These are phyloP conservation scores for Nematolebias whitei DNA, from an alignment of 2,113 vertebrate genomes.

Conservation along the genomic window DNA sequence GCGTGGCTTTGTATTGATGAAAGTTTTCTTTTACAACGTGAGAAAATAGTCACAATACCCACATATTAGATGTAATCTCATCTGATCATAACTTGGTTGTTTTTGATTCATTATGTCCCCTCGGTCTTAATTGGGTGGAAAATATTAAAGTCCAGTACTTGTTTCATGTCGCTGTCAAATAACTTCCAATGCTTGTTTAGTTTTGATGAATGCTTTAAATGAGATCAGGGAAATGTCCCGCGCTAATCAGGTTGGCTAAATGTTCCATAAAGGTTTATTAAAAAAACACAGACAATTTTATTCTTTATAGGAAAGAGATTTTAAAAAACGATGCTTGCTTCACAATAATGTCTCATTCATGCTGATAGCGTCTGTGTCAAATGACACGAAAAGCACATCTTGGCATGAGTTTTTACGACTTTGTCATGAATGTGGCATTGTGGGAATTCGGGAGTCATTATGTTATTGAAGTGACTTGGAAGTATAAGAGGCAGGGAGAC, in stretches of 20 bases:
- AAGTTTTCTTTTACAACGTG: no score
- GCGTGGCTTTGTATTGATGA: no score
- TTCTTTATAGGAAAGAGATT: constrained; percentile 18
- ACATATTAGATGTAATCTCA: constrained; percentile 19
- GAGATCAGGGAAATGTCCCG: constrained; percentile 44
- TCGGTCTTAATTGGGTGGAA: constrained; percentile 50
- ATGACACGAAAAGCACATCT: constrained; percentile 15
- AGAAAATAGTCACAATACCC: constrained; percentile 6
- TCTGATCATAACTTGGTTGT: constrained; percentile 4
- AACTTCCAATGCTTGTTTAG: constrained; percentile 54
- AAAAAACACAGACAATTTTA: constrained; percentile 35
- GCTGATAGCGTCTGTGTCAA: constrained; percentile 3
- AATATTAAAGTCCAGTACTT: constrained; percentile 38
- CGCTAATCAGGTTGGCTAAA: constrained; percentile 66
- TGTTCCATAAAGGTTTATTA: constrained; percentile 42
- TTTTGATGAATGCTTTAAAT: constrained; percentile 61
- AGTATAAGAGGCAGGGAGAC: constrained; percentile 48
- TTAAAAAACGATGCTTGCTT: constrained; percentile 29
- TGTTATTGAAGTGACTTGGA: constrained; percentile 54
- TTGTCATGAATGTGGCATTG: constrained; percentile 29
- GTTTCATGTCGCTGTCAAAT: constrained; percentile 55
- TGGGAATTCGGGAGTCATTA: constrained; percentile 56
- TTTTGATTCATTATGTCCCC: constrained; percentile 40
- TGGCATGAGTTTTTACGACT: constrained; percentile 8
- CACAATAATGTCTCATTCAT: not conserved